These are phyloP conservation scores for Sus scrofa DNA, from an alignment of 2,113 vertebrate species.

Conservation along the genomic window DNA sequence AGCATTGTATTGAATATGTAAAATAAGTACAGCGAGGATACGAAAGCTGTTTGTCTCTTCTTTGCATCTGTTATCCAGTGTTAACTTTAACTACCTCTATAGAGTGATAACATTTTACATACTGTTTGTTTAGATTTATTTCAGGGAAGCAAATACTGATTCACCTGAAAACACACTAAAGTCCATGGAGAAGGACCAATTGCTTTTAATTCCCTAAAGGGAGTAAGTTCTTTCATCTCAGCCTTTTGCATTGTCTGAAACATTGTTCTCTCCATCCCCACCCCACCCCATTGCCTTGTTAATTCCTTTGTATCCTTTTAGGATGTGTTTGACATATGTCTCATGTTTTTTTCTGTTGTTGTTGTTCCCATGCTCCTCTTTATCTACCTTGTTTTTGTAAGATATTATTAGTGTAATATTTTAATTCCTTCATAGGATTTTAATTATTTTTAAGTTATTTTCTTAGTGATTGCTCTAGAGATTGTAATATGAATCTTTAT, in stretches of 20 bases:
- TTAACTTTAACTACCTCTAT: background rate
- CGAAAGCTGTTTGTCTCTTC: background rate
- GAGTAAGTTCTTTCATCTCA: background rate
- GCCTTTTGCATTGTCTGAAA: background rate
- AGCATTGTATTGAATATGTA: background rate
- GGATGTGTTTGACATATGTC: background rate
- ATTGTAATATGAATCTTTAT: background rate
- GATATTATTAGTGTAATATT: background rate
- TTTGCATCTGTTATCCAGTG: background rate
- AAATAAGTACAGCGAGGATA: background rate
- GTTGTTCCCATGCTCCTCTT: background rate
- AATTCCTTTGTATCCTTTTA: background rate
- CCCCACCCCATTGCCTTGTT: too few relatives aligned
- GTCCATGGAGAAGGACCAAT: background rate
- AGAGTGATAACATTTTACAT: background rate
- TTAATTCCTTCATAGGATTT: background rate
- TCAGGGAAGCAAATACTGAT: slow-evolving; percentile 5
- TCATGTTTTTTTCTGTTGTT: background rate
- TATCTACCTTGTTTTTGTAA: background rate
- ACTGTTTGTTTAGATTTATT: background rate
- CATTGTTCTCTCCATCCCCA: background rate
- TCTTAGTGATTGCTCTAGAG: background rate
- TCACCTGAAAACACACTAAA: background rate
- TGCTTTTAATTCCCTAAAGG: background rate
- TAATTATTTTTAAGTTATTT: background rate